These are phyloP conservation scores for Agonopterix alstromeriana DNA, from an alignment of 2,888 invertebrate species.

Conservation along the genomic window DNA sequence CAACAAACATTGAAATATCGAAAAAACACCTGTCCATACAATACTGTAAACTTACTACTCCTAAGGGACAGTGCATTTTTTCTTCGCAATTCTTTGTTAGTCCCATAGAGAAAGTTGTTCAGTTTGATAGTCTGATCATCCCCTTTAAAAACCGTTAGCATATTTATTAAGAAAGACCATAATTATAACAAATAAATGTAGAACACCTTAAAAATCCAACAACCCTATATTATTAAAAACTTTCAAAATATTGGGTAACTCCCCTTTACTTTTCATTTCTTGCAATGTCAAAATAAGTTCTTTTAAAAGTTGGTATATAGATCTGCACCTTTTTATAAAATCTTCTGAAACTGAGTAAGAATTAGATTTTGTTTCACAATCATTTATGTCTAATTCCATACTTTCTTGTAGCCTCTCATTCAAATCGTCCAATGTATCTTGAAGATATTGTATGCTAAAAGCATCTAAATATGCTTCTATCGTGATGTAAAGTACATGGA, in stretches of 20 bases:
- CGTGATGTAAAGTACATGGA: constrained; percentile 42
- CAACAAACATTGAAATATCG: no score
- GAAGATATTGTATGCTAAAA: constrained; percentile 42
- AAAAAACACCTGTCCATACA: no score
- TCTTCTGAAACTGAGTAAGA: constrained; percentile 41
- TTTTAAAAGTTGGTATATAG: constrained; percentile 35
- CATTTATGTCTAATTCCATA: constrained; percentile 13
- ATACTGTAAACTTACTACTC: no score
- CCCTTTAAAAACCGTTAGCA: no score
- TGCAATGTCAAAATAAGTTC: constrained; percentile 34
- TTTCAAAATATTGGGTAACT: constrained; percentile 32
- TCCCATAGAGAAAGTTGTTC: no score
- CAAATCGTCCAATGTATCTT: constrained; percentile 40
- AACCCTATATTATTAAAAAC: constrained; percentile 44
- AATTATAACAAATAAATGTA: no score
- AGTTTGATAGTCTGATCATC: no score
- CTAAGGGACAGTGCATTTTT: no score
- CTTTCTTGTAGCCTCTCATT: constrained; percentile 31
- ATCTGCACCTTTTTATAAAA: constrained; percentile 49
- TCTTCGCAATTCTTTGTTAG: no score
- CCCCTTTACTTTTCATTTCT: constrained; percentile 22
- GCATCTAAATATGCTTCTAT: constrained; percentile 54
- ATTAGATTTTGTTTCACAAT: constrained; percentile 16
- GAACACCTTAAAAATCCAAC: not conserved
- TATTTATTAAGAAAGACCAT: no score